phyloP scores from a whole-genome alignment of 2,888 invertebrate genomes.

The Allygus modestus region DNA sequence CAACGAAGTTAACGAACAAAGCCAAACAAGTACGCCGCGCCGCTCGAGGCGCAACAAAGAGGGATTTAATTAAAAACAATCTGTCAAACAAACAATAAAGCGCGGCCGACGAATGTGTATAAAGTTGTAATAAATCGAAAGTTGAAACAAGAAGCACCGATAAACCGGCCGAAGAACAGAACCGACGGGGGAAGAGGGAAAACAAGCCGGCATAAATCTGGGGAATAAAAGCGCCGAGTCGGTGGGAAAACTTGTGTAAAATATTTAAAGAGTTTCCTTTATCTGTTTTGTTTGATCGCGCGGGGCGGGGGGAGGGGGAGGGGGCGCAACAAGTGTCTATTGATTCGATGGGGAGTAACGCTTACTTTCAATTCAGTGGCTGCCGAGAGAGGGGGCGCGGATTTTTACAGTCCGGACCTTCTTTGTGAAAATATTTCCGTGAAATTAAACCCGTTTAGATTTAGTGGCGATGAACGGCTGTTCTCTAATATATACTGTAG shows the following conservation, averaged over 20 bases:
- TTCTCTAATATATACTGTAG: too few relatives aligned
- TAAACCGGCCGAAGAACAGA: conserved; percentile 24
- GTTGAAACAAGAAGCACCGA: conserved; percentile 43
- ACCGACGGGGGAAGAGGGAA: conserved; percentile 47
- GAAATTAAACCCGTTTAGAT: too few relatives aligned
- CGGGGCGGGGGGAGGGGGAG: neutral
- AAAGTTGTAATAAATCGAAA: conserved; percentile 47
- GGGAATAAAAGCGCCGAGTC: conserved; percentile 44
- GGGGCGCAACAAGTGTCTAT: conserved; percentile 51
- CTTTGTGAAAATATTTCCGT: too few relatives aligned
- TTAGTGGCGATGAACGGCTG: too few relatives aligned
- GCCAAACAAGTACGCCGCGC: too few relatives aligned
- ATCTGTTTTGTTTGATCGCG: conserved; percentile 55
- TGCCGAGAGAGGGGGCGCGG: neutral
- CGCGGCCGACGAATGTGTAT: neutral
- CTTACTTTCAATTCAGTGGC: conserved; percentile 47
- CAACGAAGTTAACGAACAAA: neutral
- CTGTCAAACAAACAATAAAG: conserved; percentile 54
- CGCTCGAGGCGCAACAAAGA: neutral
- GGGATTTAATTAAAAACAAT: conserved; percentile 50
- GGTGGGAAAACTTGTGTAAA: conserved; percentile 56
- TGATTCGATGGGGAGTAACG: conserved; percentile 3
- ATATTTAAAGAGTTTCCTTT: conserved; percentile 58
- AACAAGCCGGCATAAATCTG: conserved; percentile 54
- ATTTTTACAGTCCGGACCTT: too few relatives aligned